Conservation (phyloP, 2,797 vertebrate genomes). For the Corythornis leucogaster region DNA sequence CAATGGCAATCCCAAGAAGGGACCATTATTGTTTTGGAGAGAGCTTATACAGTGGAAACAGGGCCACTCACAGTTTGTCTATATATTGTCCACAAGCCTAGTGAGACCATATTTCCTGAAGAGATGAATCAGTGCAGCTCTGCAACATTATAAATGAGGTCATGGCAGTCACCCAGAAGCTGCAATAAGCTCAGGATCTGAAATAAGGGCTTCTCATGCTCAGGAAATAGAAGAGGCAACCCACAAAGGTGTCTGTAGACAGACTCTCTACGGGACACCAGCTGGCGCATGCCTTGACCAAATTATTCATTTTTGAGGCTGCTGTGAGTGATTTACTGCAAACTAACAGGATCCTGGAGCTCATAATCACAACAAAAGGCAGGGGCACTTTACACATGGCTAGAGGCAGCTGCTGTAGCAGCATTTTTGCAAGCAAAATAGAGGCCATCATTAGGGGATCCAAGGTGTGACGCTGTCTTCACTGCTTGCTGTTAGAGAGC, state of each 20-base stretch:
- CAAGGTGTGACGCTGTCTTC: neutral
- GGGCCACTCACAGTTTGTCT: neutral
- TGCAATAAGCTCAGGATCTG: conserved; percentile 71
- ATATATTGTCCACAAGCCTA: neutral
- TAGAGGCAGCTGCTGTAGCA: neutral
- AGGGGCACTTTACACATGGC: neutral
- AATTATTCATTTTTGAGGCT: conserved; percentile 59
- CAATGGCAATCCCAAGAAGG: neutral
- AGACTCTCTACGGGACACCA: conserved; percentile 71
- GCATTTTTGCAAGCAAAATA: neutral
- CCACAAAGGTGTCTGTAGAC: conserved; percentile 77
- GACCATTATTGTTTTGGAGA: neutral
- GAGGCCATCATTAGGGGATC: neutral
- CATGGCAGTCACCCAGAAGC: conserved; percentile 69
- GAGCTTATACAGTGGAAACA: neutral
- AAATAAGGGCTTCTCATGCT: conserved; percentile 66
- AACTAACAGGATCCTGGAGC: conserved; percentile 31
- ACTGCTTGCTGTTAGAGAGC: neutral
- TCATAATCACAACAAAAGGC: conserved; percentile 31
- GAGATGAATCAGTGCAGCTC: conserved; percentile 66
- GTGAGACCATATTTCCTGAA: conserved; percentile 61
- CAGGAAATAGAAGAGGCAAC: conserved; percentile 76
- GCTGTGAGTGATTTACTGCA: conserved; percentile 66
- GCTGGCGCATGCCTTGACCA: conserved; percentile 39
- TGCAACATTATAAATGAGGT: conserved; percentile 34